phyloP scores from a whole-genome alignment of 2,113 vertebrate genomes.

The Microtus richardsoni region DNA sequence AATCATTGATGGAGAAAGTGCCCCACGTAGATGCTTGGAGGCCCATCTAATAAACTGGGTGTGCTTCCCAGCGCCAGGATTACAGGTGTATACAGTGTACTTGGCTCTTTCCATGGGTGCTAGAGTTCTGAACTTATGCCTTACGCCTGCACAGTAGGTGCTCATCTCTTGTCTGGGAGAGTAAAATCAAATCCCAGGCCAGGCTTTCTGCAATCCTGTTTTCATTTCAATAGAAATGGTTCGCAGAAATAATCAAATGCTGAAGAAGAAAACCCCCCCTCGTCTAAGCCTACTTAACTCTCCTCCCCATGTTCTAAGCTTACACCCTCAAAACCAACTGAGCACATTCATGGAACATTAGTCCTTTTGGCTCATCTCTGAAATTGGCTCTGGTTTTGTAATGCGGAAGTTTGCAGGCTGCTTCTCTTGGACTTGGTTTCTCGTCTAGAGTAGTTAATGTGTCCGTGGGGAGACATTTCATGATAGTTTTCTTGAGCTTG shows the following conservation, averaged over 20 bases:
- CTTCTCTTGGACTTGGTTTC: neutral
- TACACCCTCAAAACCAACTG: accelerated
- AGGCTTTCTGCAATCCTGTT: neutral
- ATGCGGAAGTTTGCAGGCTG: neutral
- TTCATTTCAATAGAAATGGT: conserved; percentile 3
- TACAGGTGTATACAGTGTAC: no score
- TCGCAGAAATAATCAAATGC: neutral
- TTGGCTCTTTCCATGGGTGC: neutral
- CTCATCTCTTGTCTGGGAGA: neutral
- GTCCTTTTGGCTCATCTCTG: neutral
- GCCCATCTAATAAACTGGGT: neutral
- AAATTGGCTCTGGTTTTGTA: neutral
- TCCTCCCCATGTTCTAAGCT: neutral
- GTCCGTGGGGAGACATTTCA: conserved; percentile 18
- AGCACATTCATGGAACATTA: neutral
- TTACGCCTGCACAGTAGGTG: no score
- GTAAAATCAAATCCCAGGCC: neutral
- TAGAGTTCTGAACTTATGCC: neutral
- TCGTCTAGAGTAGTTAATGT: neutral
- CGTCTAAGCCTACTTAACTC: neutral
- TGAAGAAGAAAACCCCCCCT: neutral
- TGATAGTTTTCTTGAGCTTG: neutral
- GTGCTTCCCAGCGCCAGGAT: neutral
- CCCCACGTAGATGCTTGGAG: neutral
- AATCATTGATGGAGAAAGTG: neutral